Evolutionary conservation across 2,797 vertebrate species (phyloP).

Genomic region (Eidolon dupreanum): DNA sequence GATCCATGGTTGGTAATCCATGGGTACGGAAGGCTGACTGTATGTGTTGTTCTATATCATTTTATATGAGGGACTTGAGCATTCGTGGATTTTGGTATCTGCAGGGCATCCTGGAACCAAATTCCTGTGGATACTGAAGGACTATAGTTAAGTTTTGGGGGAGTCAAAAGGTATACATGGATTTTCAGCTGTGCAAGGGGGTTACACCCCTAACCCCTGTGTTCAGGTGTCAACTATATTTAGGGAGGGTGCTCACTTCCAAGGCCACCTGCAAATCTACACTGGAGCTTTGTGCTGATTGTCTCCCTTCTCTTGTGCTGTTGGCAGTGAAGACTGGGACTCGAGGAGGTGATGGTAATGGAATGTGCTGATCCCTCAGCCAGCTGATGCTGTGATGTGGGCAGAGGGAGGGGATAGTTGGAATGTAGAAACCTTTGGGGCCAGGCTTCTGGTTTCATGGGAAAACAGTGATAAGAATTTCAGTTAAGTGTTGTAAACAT

Average conservation of each 20-base stretch:
- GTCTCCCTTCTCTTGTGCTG: background rate
- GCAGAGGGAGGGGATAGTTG: background rate
- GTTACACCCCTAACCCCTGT: background rate
- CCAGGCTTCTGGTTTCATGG: slow-evolving; percentile 63
- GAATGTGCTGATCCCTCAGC: background rate
- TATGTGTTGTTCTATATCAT: background rate
- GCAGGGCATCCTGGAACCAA: background rate
- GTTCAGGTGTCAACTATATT: background rate
- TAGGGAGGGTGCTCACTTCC: background rate
- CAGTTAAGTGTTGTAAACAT: slow-evolving; percentile 70
- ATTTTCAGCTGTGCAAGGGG: background rate
- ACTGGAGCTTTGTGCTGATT: background rate
- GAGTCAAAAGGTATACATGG: background rate
- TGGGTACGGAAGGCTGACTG: no score
- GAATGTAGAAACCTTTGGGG: slow-evolving; percentile 9
- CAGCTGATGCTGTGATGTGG: background rate
- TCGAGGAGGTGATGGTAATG: background rate
- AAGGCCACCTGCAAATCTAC: background rate
- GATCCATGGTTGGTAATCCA: background rate
- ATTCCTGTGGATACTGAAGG: background rate
- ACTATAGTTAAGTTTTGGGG: background rate
- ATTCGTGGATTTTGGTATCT: background rate
- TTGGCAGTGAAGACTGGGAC: background rate
- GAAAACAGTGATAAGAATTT: slow-evolving; percentile 61
- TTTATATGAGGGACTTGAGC: background rate